phyloP scores from a whole-genome alignment of 2,797 vertebrate species.

The Coluber constrictor region DNA sequence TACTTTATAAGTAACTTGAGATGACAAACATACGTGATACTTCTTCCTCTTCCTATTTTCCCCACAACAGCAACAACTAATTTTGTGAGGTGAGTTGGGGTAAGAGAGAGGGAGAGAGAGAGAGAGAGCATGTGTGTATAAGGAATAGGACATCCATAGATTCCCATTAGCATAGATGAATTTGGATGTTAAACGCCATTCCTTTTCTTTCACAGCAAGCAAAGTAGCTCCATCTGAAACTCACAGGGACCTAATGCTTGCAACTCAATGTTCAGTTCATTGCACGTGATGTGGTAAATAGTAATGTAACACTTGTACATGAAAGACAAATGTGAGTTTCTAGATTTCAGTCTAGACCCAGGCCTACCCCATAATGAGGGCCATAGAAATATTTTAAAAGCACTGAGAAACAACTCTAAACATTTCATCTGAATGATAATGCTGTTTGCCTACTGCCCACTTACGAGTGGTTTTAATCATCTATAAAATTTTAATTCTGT shows the following conservation, averaged over 20 bases:
- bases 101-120: neutral
- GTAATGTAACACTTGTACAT: no score
- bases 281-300: neutral
- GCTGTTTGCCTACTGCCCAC: neutral
- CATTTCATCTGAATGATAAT: neutral
- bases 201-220: neutral
- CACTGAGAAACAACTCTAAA: neutral
- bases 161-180: neutral
- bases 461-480: neutral
- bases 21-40: neutral
- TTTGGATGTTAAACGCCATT: neutral
- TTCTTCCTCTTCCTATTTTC: neutral
- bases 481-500: neutral
- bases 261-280: neutral
- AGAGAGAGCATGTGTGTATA: neutral
- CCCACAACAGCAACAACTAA: neutral
- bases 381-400: neutral
- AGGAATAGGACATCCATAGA: neutral
- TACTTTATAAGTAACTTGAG: neutral
- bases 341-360: neutral
- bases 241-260: neutral
- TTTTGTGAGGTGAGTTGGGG: neutral
- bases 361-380: neutral
- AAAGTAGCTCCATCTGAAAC: neutral
- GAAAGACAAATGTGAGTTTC: neutral